A percentile compares a stretch with the other conserved stretches of the same genome.
Conservation (phyloP, 2,888 invertebrate species). For the Mythimna albipuncta region DNA sequence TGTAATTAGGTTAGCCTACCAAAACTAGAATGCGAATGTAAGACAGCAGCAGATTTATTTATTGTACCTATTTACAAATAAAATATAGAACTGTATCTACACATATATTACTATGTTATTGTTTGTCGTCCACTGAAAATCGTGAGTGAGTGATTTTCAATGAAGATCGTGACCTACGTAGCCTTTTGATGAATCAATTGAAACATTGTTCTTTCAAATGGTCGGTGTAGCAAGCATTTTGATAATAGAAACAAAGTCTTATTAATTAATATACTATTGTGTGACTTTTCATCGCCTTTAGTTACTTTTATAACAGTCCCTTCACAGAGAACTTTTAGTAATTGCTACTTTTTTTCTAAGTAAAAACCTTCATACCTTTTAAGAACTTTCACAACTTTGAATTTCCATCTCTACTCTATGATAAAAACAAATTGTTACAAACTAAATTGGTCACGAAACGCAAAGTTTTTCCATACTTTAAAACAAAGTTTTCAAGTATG, state of each 20-base stretch:
- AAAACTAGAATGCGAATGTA: neutral
- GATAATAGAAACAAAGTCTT: neutral
- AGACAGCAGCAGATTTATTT: neutral
- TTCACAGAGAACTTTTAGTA: neutral
- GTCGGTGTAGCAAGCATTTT: neutral
- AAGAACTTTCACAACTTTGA: neutral
- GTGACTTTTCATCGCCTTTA: conserved; percentile 3
- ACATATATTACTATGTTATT: neutral
- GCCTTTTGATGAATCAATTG: conserved; percentile 2
- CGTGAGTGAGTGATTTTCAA: neutral
- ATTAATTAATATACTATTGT: neutral
- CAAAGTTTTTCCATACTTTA: neutral
- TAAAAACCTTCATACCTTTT: neutral
- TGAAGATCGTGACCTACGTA: neutral
- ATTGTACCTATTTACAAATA: neutral
- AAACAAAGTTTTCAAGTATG: neutral
- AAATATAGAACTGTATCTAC: neutral
- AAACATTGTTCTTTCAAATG: neutral
- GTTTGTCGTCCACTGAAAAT: neutral
- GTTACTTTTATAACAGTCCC: neutral
- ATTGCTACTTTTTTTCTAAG: neutral
- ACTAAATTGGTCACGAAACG: neutral
- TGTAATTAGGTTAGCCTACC: no score
- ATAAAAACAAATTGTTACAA: neutral
- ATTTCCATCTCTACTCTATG: neutral